Conservation (phyloP, 2,888 invertebrate species). For the Halictus quadricinctus region DNA sequence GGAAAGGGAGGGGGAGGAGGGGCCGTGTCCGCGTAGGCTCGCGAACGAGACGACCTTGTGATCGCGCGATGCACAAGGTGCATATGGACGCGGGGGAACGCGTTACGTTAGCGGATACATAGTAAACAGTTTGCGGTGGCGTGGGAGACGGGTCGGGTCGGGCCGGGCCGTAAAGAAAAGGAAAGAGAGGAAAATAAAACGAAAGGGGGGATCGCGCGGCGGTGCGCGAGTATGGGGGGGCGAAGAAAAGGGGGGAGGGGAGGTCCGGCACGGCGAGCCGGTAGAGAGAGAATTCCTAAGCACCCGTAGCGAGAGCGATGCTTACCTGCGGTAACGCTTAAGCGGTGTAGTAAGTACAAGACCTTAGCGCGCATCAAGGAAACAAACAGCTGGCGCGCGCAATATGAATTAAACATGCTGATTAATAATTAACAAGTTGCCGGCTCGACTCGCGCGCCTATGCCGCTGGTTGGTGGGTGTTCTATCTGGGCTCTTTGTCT, state of each 20-base stretch:
- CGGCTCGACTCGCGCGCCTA: conserved; percentile 72
- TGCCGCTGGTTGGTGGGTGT: conserved; percentile 63
- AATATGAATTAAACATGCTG: conserved; percentile 82
- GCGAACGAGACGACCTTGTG: conserved; percentile 73
- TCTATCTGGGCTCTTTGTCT: conserved; percentile 33
- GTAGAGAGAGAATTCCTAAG: conserved; percentile 68
- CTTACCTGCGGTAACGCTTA: conserved; percentile 72
- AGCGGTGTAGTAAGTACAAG: conserved; percentile 74
- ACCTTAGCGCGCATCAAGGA: conserved; percentile 80
- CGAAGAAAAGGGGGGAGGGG: not conserved
- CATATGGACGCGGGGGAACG: conserved; percentile 63
- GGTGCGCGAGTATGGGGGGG: no score
- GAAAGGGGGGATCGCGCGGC: conserved; percentile 12
- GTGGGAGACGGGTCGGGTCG: conserved; percentile 46
- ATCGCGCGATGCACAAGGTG: conserved; percentile 67
- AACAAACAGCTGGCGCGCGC: conserved; percentile 81
- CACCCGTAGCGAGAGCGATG: conserved; percentile 63
- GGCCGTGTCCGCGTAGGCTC: conserved; percentile 34
- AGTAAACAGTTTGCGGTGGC: conserved; percentile 46
- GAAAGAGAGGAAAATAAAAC: conserved; percentile 37
- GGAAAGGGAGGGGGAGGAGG: not conserved
- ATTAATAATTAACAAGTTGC: conserved; percentile 82
- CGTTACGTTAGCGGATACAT: conserved; percentile 53
- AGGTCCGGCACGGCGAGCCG: conserved; percentile 11
- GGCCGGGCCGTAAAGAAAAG: conserved; percentile 36